phyloP scores from a whole-genome alignment of 1,140 invertebrate genomes.

The Maconellicoccus hirsutus region DNA sequence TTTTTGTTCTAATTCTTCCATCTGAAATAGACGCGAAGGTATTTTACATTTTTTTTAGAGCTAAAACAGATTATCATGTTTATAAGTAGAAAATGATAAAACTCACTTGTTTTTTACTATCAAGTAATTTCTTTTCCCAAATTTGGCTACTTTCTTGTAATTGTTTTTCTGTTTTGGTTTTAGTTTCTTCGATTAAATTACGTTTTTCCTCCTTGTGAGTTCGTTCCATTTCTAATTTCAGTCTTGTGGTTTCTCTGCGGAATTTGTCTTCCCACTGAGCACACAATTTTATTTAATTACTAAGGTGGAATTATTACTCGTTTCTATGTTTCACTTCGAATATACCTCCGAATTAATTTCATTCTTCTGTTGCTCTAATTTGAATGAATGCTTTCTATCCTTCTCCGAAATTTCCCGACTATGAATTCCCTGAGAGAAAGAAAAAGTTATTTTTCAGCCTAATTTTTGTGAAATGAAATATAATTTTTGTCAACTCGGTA shows the following conservation, averaged over 20 bases:
- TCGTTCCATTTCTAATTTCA: conserved; percentile 47
- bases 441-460: background rate
- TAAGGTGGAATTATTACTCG: background rate
- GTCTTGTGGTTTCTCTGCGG: conserved; percentile 39
- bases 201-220: conserved; percentile 47
- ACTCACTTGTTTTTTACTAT: conserved; percentile 42
- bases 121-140: conserved; percentile 42
- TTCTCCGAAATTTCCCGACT: conserved; percentile 40
- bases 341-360: conserved; percentile 43
- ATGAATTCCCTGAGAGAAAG: conserved; percentile 30
- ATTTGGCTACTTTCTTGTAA: conserved; percentile 39
- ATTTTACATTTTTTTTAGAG: no score
- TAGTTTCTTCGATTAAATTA: conserved; percentile 41
- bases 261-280: conserved; percentile 37
- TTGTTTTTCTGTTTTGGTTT: conserved; percentile 38
- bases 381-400: conserved; percentile 40
- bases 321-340: background rate
- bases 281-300: background rate
- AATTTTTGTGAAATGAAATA: no score
- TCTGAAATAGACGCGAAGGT: no score
- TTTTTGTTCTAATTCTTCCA: conserved; percentile 41
- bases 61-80: no score
- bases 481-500: no score
- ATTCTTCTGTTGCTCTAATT: conserved; percentile 42
- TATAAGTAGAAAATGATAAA: background rate